These are phyloP conservation scores for Verasper variegatus DNA, from an alignment of 2,113 vertebrate genomes.

Conservation along the genomic window DNA sequence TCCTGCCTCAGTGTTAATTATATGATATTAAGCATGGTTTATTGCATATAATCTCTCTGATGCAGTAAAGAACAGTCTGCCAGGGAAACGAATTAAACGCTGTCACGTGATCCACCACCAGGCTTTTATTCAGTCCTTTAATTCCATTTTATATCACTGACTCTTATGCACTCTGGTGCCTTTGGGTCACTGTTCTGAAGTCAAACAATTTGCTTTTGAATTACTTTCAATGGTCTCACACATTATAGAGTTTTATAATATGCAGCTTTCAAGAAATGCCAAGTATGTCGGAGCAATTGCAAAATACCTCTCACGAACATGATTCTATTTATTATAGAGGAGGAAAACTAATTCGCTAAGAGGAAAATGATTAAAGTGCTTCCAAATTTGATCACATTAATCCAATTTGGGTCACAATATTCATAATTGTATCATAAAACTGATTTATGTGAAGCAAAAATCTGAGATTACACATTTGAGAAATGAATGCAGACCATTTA, in stretches of 20 bases:
- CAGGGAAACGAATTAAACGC: conserved; percentile 72
- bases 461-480: not conserved
- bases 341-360: not conserved
- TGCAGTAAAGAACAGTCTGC: conserved; percentile 62
- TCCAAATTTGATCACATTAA: not conserved
- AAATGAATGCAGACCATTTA: not conserved
- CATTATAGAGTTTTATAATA: not conserved
- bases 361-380: not conserved
- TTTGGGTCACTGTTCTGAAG: conserved; percentile 40
- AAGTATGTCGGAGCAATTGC: conserved; percentile 5
- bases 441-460: not conserved
- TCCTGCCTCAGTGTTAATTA: conserved; percentile 75
- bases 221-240: not conserved
- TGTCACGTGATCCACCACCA: conserved; percentile 63
- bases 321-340: not conserved
- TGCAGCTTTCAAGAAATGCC: not conserved
- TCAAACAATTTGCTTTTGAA: conserved; percentile 26
- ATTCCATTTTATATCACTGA: conserved; percentile 51
- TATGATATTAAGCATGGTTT: conserved; percentile 80
- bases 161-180: conserved; percentile 9
- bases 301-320: conserved; percentile 1
- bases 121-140: conserved; percentile 53
- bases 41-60: conserved; percentile 80
- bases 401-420: conserved; percentile 5
- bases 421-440: not conserved